phyloP scores from a whole-genome alignment of 23 tunicate genomes.

The Halocynthia roretzi region DNA sequence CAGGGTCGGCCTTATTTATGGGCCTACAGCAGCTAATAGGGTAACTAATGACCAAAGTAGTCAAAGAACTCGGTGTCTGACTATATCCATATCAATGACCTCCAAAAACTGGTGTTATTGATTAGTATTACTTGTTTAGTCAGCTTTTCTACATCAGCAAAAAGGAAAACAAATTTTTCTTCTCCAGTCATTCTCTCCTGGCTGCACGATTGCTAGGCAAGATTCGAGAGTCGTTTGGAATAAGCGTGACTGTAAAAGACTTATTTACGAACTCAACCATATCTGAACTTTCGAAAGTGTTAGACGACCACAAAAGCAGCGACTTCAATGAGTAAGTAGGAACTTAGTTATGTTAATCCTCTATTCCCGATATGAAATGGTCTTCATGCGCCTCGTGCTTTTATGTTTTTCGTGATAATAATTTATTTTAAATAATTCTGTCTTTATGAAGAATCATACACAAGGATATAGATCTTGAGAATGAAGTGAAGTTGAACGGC shows the following conservation, averaged over 20 bases:
- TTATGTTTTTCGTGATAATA: no score
- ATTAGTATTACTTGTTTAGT: no score
- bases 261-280: conserved; percentile 74
- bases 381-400: no score
- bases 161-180: not conserved
- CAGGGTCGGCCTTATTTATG: not conserved
- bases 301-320: conserved; percentile 29
- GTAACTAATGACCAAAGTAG: no score
- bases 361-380: not conserved
- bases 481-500: conserved; percentile 43
- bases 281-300: conserved; percentile 23
- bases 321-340: conserved; percentile 3
- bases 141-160: not conserved
- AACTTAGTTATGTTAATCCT: not conserved
- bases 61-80: no score
- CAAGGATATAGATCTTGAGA: conserved; percentile 25
- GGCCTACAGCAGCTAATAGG: no score
- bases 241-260: conserved; percentile 39
- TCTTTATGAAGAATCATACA: not conserved
- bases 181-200: conserved; percentile 79
- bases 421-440: not conserved
- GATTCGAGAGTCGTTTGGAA: conserved; percentile 47
- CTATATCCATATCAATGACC: no score
- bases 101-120: no score
- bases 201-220: conserved; percentile 86